phyloP scores from a whole-genome alignment of 2,888 invertebrate species.

The Cartodere bifasciata region DNA sequence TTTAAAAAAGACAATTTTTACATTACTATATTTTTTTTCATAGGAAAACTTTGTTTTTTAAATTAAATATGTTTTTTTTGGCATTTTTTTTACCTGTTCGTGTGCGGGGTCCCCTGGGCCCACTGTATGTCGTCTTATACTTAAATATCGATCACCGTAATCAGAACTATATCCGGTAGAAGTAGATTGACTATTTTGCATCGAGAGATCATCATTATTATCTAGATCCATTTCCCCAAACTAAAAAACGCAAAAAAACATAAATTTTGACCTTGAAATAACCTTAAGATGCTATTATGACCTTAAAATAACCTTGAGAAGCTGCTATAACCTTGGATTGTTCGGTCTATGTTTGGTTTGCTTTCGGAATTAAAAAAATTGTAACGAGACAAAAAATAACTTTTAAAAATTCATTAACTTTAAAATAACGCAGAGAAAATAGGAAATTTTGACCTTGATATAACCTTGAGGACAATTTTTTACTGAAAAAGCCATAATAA shows the following conservation, averaged over 20 bases:
- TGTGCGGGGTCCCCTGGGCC: slow-evolving; percentile 85
- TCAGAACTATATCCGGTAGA: slow-evolving; percentile 25
- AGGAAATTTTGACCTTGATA: too few relatives aligned
- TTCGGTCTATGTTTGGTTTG: too few relatives aligned
- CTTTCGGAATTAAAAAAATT: too few relatives aligned
- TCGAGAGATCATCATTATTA: slow-evolving; percentile 27
- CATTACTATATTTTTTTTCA: not conserved
- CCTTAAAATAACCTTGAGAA: too few relatives aligned
- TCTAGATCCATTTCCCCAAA: slow-evolving; percentile 43
- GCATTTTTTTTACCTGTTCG: slow-evolving; percentile 46
- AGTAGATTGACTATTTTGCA: slow-evolving; percentile 26
- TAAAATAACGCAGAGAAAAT: too few relatives aligned
- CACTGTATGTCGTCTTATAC: slow-evolving; percentile 79
- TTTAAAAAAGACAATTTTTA: too few relatives aligned
- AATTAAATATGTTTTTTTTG: not conserved
- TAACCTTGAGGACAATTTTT: too few relatives aligned
- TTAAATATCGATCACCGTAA: slow-evolving; percentile 39
- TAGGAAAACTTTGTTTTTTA: not conserved
- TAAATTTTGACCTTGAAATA: not conserved
- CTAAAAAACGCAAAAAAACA: slow-evolving; percentile 30
- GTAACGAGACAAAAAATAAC: too few relatives aligned
- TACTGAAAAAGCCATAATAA: too few relatives aligned
- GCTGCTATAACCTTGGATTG: too few relatives aligned
- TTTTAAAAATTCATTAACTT: too few relatives aligned
- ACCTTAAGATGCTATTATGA: too few relatives aligned